Base-by-base conservation (phyloP, 2,113 vertebrate species). In the Aleadryas rufinucha region DNA sequence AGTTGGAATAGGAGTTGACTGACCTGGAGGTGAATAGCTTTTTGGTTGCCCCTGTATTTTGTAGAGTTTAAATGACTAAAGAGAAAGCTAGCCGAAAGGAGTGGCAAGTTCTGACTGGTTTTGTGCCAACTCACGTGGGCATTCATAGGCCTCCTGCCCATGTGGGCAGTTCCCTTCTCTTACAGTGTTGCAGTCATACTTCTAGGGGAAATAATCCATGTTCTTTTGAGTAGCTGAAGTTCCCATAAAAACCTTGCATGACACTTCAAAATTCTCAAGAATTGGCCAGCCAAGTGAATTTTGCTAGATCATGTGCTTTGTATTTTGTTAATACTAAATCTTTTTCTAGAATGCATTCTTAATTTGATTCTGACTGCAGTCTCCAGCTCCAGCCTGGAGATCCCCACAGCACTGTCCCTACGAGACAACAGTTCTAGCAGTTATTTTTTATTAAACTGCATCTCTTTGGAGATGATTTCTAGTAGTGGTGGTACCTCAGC, bases 51-150 rank as follows among this genome's bases (percentile, higher is more conserved):
- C 0, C 0, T 3, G 1, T 52, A 7, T 80, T 89, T 65, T 77
- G 30, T 63, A 19, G 42, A 65, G 10, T 39, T 84, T 39, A 71
- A 70, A 68, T 56, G 47, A 22, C 35, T 70, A 6, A 72, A 78
- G 47, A 39, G 47, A 52, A 74, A 47, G 14, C 14, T 81, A 39
- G 5, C 21, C 16, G 47, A 52, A 89, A 94, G 39, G 9, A 50
- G 50, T 11, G 50, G 4, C 5, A 9, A 23, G 8, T 52, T 89
- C 9, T 39, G 22, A 60, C 16, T 64, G 28, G 19, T 72, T 89
- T 53, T 50, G 19, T 60, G 42, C 2, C 10, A 64, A 1, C 30
- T 75, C 0, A 0, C 11, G 28, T 52, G 37, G 23, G 4, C 16
- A 21, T 88, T 89, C 18, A 22, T 16, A 31, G 54, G 16, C 24